phyloP scores from a whole-genome alignment of 2,797 vertebrate genomes.

The Uromys caudimaculatus region DNA sequence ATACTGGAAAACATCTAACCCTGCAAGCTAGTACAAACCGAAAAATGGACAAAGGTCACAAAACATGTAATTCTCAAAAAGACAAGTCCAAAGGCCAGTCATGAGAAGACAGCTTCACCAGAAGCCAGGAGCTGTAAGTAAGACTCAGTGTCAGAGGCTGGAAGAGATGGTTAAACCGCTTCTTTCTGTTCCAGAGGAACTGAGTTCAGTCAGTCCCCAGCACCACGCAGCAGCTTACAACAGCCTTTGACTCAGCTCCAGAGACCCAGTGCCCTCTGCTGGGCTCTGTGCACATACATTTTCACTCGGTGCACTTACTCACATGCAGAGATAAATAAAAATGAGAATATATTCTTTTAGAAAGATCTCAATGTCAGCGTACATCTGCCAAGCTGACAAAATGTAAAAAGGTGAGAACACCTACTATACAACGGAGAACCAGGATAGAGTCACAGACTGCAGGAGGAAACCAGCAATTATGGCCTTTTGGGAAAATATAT shows the following conservation, averaged over 20 bases:
- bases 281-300: neutral
- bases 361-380: neutral
- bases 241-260: neutral
- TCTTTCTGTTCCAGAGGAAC: neutral
- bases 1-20: neutral
- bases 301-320: neutral
- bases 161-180: neutral
- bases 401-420: neutral
- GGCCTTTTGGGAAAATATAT: rapidly evolving
- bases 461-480: neutral
- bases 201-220: neutral
- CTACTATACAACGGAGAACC: neutral
- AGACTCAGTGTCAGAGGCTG: neutral
- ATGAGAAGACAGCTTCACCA: rapidly evolving
- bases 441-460: rapidly evolving
- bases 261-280: neutral
- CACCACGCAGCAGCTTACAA: neutral
- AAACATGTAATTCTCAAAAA: neutral
- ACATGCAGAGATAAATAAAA: neutral
- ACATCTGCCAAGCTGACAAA: neutral
- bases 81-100: neutral
- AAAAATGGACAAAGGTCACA: neutral
- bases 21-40: neutral
- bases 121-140: neutral
- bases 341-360: neutral